A percentile compares a stretch with the other conserved stretches of the same genome.
These are phyloP conservation scores for Garra rufa DNA, from an alignment of 2,113 vertebrate species.

Conservation along the genomic window DNA sequence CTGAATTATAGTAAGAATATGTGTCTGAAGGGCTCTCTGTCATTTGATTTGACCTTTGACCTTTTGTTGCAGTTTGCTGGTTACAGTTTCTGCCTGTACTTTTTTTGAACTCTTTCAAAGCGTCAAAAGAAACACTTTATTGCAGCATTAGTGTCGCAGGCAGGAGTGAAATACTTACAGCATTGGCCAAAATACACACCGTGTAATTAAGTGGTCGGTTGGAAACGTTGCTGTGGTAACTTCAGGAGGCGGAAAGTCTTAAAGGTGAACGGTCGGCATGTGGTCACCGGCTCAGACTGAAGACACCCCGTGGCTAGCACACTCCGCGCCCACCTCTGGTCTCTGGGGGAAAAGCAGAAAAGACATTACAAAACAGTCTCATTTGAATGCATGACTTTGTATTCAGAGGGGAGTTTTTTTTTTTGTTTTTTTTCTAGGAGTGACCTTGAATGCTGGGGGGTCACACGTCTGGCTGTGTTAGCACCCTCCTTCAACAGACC, in stretches of 20 bases:
- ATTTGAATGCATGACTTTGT: conserved; percentile 50
- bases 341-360: conserved; percentile 43
- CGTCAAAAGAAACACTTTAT: not conserved
- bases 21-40: not conserved
- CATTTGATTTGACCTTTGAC: conserved; percentile 11
- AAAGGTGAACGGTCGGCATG: conserved; percentile 46
- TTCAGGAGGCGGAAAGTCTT: conserved; percentile 53
- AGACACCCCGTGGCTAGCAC: conserved; percentile 31
- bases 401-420: conserved; percentile 34
- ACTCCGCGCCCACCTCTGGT: not conserved
- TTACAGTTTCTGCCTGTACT: not conserved
- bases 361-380: conserved; percentile 38
- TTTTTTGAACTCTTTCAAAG: not conserved
- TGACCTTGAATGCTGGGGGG: conserved; percentile 50
- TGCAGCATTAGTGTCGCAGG: conserved; percentile 12
- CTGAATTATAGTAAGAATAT: not conserved
- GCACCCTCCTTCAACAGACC: conserved; percentile 47
- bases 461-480: conserved; percentile 48
- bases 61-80: not conserved
- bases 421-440: not conserved
- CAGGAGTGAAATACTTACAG: conserved; percentile 20
- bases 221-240: conserved; percentile 58
- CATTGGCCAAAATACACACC: conserved; percentile 33
- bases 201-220: conserved; percentile 56
- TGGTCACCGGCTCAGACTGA: conserved; percentile 20